A percentile compares a stretch with the other conserved stretches of the same genome.
Conservation (phyloP, 2,797 vertebrate genomes). For the Euphonia xanthogaster region DNA sequence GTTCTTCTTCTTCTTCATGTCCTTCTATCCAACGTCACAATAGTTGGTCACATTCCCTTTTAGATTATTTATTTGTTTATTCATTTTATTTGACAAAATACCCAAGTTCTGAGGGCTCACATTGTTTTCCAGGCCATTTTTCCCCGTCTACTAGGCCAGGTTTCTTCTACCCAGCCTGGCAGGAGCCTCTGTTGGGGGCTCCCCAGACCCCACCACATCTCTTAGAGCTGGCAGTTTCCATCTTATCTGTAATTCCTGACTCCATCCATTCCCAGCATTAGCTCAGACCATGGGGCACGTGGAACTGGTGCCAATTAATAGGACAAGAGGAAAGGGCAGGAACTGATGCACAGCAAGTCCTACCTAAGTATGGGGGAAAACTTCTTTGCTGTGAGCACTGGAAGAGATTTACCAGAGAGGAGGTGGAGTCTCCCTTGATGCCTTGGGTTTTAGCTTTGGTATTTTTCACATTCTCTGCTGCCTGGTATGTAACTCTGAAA, state of each 20-base stretch:
- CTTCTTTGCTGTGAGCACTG: not conserved
- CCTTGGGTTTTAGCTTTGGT: not conserved
- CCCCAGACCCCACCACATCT: not conserved
- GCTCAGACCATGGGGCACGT: fast-evolving
- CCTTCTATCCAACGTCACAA: not conserved
- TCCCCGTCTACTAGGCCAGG: fast-evolving
- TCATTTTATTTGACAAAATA: not conserved
- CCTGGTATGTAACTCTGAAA: not conserved
- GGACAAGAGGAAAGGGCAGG: not conserved
- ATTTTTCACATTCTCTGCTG: not conserved
- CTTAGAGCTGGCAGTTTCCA: not conserved
- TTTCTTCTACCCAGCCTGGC: not conserved
- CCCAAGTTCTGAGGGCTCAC: not conserved
- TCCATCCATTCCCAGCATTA: fast-evolving
- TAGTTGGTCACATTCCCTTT: not conserved
- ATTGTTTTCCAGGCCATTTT: not conserved
- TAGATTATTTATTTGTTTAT: not conserved
- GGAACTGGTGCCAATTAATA: not conserved
- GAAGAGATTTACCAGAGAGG: not conserved
- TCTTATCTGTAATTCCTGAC: not conserved
- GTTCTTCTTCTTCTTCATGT: not conserved
- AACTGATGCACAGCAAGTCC: not conserved
- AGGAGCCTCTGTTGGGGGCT: not conserved
- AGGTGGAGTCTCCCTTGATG: not conserved
- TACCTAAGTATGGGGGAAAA: not conserved